These are phyloP conservation scores for Scaptomyza montana DNA, from an alignment of 1,140 invertebrate species.

Conservation along the genomic window DNA sequence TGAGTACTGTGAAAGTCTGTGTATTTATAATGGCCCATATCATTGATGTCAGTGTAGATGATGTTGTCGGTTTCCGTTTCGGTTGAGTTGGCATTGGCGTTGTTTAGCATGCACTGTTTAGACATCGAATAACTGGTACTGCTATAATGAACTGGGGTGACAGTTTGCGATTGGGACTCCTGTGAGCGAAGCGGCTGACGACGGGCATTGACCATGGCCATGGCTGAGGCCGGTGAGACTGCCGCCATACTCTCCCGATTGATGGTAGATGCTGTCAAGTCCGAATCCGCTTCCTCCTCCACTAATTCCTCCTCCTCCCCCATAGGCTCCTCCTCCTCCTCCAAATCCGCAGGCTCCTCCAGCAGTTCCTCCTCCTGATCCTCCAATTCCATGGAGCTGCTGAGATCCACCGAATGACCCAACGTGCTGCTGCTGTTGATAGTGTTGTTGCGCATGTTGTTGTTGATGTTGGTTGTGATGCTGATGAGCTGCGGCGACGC, in stretches of 20 bases:
- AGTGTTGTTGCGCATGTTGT: conserved; percentile 70
- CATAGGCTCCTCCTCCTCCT: conserved; percentile 75
- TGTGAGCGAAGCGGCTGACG: conserved; percentile 82
- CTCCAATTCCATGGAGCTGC: conserved; percentile 83
- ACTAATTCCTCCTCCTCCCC: conserved; percentile 81
- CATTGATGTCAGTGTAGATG: conserved; percentile 83
- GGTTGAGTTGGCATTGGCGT: conserved; percentile 80
- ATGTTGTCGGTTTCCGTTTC: conserved; percentile 83
- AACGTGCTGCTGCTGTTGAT: conserved; percentile 71
- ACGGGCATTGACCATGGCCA: conserved; percentile 74
- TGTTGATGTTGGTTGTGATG: conserved; percentile 76
- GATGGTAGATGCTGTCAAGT: conserved; percentile 84
- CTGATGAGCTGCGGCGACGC: conserved; percentile 81
- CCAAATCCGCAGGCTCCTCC: conserved; percentile 66
- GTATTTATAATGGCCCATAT: conserved; percentile 79
- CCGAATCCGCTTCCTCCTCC: conserved; percentile 84
- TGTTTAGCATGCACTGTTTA: conserved; percentile 83
- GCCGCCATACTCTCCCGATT: conserved; percentile 83
- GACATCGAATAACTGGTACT: conserved; percentile 84
- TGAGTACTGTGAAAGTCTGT: conserved; percentile 68
- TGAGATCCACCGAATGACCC: conserved; percentile 83
- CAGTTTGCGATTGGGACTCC: conserved; percentile 83
- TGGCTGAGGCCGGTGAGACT: conserved; percentile 67
- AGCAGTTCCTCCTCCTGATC: conserved; percentile 68
- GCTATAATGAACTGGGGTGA: conserved; percentile 84